Conservation (phyloP, 2,888 invertebrate species). For the Mythimna impura region DNA sequence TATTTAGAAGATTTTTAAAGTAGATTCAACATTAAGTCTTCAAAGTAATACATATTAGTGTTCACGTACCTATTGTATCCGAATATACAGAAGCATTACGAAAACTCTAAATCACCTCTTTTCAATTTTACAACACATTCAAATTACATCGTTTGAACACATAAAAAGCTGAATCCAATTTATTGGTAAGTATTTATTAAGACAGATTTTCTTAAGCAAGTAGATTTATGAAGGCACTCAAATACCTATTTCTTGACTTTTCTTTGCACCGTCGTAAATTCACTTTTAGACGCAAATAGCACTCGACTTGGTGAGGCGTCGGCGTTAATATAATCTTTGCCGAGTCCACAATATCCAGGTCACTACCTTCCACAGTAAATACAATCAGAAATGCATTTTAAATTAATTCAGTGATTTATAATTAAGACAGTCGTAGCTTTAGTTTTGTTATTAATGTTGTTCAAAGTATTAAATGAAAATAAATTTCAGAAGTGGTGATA, state of each 20-base stretch:
- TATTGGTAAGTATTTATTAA: conserved; percentile 36
- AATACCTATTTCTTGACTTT: conserved; percentile 59
- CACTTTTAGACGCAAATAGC: conserved; percentile 70
- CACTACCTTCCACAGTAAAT: conserved; percentile 75
- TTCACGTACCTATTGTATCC: not conserved
- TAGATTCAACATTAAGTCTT: not conserved
- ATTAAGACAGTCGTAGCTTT: conserved; percentile 47
- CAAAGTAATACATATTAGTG: not conserved
- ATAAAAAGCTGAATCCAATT: conserved; percentile 28
- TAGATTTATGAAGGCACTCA: conserved; percentile 52
- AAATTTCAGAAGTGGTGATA: not conserved
- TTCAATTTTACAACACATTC: conserved; percentile 10
- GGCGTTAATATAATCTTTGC: conserved; percentile 76
- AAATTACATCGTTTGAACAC: conserved; percentile 25
- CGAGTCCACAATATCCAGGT: conserved; percentile 73
- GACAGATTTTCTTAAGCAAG: conserved; percentile 38
- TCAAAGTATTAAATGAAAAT: conserved; percentile 42
- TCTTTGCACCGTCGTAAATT: conserved; percentile 58
- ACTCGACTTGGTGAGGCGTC: conserved; percentile 66
- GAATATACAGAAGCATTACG: not conserved
- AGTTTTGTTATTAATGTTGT: conserved; percentile 33
- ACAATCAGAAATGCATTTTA: conserved; percentile 69
- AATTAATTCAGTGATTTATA: conserved; percentile 54
- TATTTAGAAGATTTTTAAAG: too few relatives aligned
- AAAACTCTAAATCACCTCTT: not conserved